Evolutionary conservation across 2,888 invertebrate species (phyloP).

Genomic region (Dendrolimus houi): DNA sequence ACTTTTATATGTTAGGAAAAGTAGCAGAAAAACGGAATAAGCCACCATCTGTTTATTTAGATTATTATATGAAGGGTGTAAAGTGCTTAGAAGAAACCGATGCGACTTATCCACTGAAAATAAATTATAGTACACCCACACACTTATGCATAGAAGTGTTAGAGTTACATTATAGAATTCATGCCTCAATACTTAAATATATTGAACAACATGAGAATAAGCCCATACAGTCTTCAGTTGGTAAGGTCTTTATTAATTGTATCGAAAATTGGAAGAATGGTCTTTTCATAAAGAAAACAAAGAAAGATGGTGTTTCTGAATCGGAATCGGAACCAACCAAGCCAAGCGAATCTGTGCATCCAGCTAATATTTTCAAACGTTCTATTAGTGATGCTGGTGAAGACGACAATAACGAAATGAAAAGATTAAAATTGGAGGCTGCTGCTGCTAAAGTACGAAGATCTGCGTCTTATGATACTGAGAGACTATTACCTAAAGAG

Average conservation of each 20-base stretch:
- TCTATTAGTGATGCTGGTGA: constrained; percentile 66
- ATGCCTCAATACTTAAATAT: constrained; percentile 92
- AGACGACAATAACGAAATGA: constrained; percentile 56
- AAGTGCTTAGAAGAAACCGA: constrained; percentile 85
- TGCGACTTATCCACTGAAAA: constrained; percentile 90
- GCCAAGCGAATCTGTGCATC: constrained; percentile 44
- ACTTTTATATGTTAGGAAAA: constrained; percentile 97
- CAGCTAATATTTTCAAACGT: constrained; percentile 65
- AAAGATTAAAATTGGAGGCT: constrained; percentile 53
- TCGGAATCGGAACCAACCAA: constrained; percentile 32
- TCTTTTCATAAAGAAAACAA: constrained; percentile 51
- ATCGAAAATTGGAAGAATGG: constrained; percentile 68
- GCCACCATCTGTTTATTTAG: constrained; percentile 83
- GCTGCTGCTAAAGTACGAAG: constrained; percentile 63
- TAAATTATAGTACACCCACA: constrained; percentile 89
- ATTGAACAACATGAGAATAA: constrained; percentile 86
- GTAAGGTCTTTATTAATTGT: constrained; percentile 76
- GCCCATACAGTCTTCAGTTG: constrained; percentile 76
- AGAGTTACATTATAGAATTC: constrained; percentile 89
- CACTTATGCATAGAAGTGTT: constrained; percentile 91
- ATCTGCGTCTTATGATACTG: constrained; percentile 65
- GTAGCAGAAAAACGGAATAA: constrained; percentile 91
- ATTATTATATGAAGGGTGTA: constrained; percentile 88
- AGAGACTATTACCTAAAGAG: constrained; percentile 38
- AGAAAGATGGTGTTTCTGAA: constrained; percentile 38